Evolutionary conservation across 2,888 invertebrate species (phyloP), one percentile per base, ranked within the genome.

Genomic region (Ophion obscuratus): DNA sequence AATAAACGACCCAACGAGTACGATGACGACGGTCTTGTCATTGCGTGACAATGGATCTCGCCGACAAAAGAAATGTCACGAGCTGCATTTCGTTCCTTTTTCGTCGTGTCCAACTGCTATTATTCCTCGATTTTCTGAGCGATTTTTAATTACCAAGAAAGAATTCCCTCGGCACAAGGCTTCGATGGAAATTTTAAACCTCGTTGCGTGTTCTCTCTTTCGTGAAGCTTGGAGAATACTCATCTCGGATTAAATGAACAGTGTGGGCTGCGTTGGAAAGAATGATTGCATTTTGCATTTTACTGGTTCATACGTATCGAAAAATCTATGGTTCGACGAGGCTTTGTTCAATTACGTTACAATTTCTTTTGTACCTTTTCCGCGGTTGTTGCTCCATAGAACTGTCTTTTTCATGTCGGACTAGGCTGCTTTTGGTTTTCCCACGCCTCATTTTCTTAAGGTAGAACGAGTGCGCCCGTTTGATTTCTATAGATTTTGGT

Each of bases 11-110:
- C 66, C 20, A 5, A 53, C 71, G 20, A 64, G 47, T 53, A 66
- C 47, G 57, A 82, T 70, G 76, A 61, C 53, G 62, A 70, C 53
- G 68, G 61, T 44, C 47, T 14, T 78, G 74, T 77, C 84, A 73
- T 81, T 74, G 77, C 84, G 80, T 81, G 86, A 83, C 83, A 80
- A 47, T 44, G 57, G 61, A 62, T 74, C 86, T 74, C 81, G 81
- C 10, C 53, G 68, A 73, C 47, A 73, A 57, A 64, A 74, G 27
- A 7, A 62, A 24, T 47, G 47, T 67, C 44, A 36, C 77, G 68
- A 36, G 53, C 53, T 20, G 47, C 59, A 31, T 11, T 10, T 62
- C 44, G 53, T 59, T 64, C 59, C 59, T 27, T n/a, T 24, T n/a
- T 59, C 62, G 47, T 47, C 64, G 20, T 40, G 24, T 67, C 17